Base-by-base conservation (phyloP, 2,113 vertebrate genomes). In the Pelobates fuscus region DNA sequence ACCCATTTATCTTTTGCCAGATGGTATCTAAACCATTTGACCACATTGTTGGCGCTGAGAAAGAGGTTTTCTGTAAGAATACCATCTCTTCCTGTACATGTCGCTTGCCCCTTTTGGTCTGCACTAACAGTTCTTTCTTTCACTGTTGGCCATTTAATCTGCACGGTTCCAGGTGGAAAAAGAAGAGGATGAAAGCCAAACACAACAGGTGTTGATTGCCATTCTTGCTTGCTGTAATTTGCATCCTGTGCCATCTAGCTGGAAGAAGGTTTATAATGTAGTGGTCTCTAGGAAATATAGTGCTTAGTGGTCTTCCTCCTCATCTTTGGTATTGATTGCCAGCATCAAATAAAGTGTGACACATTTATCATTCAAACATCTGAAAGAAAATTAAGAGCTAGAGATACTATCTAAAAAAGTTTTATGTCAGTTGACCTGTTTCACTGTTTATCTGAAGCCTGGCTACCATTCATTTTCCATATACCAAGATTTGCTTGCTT, bases 151-250 rank as follows among this genome's bases (percentile, higher is more conserved):
- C 67, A 80, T 46, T 32, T 82, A 77, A 80, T 65, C 71, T 23
- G 57, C 67, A 63, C 77, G 30, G 64, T 80, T 26, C 21, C 86
- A 92, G 89, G 78, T 41, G 81, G 89, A 90, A 71, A 83, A 64
- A 6, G 82, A 89, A 82, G 86, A 85, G 75, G 80, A 89, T 8
- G 84, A 84, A 77, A 55, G 78, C 52, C 81, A 80, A 18, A 6
- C 52, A 55, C 79, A 73, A 80, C 84, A 93, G 87, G 87, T 88
- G 84, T 85, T 68, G 76, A 80, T 79, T 86, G 83, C 71, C 25
- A 3, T 82, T 80, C 32, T 72, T 78, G 64, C 75, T 62, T 67
- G 58, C 52, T 75, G 27, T 12, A 14, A 41, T 58, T 67, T 67
- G 76, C 64, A 77, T 68, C 24, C 3, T 25, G 71, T 27, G 44